Conservation (phyloP, 2,797 vertebrate genomes). For the Lycodopsis pacificus region DNA sequence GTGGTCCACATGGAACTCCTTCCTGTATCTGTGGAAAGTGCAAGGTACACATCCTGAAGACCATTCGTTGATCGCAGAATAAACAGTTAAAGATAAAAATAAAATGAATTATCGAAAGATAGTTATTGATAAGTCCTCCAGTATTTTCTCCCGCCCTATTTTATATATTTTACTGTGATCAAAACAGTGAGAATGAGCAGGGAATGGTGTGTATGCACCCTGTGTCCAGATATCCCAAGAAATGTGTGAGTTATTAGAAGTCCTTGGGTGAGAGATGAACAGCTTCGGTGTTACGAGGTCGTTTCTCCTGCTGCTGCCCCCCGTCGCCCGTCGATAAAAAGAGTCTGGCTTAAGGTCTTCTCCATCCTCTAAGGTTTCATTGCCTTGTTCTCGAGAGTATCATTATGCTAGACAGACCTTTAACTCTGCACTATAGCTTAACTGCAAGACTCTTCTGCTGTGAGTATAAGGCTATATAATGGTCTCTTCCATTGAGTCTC, state of each 20-base stretch:
- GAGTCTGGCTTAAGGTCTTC: conserved; percentile 31
- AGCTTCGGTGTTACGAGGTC: conserved; percentile 23
- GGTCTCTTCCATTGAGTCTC: conserved; percentile 58
- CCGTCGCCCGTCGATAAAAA: conserved; percentile 28
- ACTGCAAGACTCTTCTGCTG: conserved; percentile 40
- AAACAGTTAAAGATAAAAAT: conserved; percentile 1
- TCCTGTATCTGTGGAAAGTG: conserved; percentile 68
- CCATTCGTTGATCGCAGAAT: conserved; percentile 43
- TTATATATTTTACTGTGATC: neutral
- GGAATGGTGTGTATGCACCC: neutral
- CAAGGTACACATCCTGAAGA: conserved; percentile 62
- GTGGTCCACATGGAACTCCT: conserved; percentile 78
- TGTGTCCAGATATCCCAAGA: neutral
- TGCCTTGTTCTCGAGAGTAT: conserved; percentile 60
- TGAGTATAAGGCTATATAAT: conserved; percentile 58
- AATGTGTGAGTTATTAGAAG: conserved; percentile 18
- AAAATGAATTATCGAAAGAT: neutral
- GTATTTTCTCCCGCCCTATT: neutral
- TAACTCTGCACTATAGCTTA: conserved; percentile 45
- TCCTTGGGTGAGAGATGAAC: conserved; percentile 18
- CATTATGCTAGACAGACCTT: conserved; percentile 46
- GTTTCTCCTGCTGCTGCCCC: conserved; percentile 31
- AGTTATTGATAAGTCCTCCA: neutral
- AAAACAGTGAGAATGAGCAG: neutral
- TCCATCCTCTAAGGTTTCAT: conserved; percentile 53